A percentile compares a stretch with the other conserved stretches of the same genome.
These are phyloP conservation scores for Caenorhabditis uteleia DNA, from an alignment of 2,888 invertebrate genomes.

Conservation along the genomic window DNA sequence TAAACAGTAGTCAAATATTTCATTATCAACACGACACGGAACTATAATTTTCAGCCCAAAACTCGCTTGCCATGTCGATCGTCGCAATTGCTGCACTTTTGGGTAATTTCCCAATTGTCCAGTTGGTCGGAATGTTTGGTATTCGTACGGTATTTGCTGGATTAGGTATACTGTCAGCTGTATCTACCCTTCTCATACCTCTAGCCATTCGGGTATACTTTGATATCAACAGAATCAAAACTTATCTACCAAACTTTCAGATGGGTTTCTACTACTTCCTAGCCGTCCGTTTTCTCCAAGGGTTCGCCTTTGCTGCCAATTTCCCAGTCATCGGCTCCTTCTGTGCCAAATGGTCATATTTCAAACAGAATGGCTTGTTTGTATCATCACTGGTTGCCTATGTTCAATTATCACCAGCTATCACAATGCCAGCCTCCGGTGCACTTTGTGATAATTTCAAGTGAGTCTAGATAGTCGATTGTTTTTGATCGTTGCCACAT, in stretches of 20 bases:
- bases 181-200: slow-evolving; percentile 61
- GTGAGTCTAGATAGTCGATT: slow-evolving; percentile 16
- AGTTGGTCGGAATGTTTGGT: slow-evolving; percentile 61
- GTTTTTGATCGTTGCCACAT: slow-evolving; percentile 1
- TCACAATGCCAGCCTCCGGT: slow-evolving; percentile 63
- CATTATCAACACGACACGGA: slow-evolving; percentile 1
- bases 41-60: slow-evolving; percentile 41
- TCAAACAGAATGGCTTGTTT: slow-evolving; percentile 68
- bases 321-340: slow-evolving; percentile 69
- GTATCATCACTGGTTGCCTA: slow-evolving; percentile 68
- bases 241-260: slow-evolving; percentile 28
- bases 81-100: slow-evolving; percentile 65
- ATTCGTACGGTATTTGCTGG: slow-evolving; percentile 65
- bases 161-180: slow-evolving; percentile 61
- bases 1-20: slow-evolving; percentile 17
- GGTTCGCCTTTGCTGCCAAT: slow-evolving; percentile 66
- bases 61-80: slow-evolving; percentile 57
- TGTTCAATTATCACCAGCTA: slow-evolving; percentile 63
- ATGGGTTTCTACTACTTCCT: slow-evolving; percentile 63
- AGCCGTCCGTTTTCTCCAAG: slow-evolving; percentile 61
- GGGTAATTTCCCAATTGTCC: slow-evolving; percentile 64
- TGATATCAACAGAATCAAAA: neutral
- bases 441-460: slow-evolving; percentile 48
- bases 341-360: slow-evolving; percentile 68
- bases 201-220: slow-evolving; percentile 57